These are phyloP conservation scores for Lepetodrilus schrolli DNA, from an alignment of 2,888 invertebrate genomes.

Conservation along the genomic window DNA sequence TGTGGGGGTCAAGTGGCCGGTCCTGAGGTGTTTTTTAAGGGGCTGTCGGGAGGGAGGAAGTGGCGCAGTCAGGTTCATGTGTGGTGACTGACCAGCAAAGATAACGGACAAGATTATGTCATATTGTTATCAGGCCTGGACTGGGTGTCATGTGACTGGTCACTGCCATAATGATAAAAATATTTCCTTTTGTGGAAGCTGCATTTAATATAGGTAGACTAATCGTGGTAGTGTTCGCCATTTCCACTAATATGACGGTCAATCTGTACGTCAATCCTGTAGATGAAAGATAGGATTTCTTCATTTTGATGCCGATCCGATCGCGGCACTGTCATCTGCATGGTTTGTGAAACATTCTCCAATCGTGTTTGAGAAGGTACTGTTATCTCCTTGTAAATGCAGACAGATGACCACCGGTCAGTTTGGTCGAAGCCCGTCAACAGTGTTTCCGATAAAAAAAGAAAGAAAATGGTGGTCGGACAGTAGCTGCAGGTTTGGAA, in stretches of 20 bases:
- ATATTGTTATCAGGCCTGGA: slow-evolving; percentile 13
- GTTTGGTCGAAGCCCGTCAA: slow-evolving; percentile 8
- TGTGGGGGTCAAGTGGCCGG: not conserved
- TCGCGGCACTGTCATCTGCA: slow-evolving; percentile 6
- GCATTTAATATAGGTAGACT: too few relatives aligned
- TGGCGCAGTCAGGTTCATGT: not conserved
- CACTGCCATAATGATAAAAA: slow-evolving; percentile 3
- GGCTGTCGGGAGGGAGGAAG: not conserved
- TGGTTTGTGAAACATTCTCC: slow-evolving; percentile 1
- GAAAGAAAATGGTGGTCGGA: slow-evolving; percentile 11
- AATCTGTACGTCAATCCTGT: too few relatives aligned
- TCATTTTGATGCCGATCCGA: too few relatives aligned
- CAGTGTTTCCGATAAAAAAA: slow-evolving; percentile 18
- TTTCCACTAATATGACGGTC: too few relatives aligned
- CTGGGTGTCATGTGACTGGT: slow-evolving; percentile 2
- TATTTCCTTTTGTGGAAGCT: slow-evolving; percentile 23
- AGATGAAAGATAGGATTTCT: too few relatives aligned
- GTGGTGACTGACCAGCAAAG: not conserved
- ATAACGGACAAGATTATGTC: slow-evolving; percentile 10
- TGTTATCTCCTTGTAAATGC: slow-evolving; percentile 18
- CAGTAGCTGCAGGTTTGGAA: not conserved
- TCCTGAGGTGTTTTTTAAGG: slow-evolving; percentile 16
- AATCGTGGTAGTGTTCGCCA: too few relatives aligned
- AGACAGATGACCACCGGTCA: not conserved
- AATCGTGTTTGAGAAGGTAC: not conserved